Evolutionary conservation across 2,113 vertebrate species (phyloP), one percentile per base, ranked within the genome.

Genomic region (Ellobius talpinus): DNA sequence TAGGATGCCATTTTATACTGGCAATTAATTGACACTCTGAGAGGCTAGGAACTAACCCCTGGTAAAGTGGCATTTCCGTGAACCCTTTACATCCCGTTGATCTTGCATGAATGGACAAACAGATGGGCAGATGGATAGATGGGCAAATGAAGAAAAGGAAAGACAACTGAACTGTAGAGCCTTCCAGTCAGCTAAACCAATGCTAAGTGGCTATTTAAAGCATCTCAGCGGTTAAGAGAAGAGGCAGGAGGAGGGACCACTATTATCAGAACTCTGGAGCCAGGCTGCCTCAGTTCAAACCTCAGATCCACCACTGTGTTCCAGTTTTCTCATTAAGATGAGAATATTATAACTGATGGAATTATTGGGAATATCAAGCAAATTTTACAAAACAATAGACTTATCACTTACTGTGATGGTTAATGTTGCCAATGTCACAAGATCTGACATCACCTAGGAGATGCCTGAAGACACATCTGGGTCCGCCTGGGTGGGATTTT

Each of bases 141-240:
- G 5, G 26, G 50, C 12, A 84, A 47, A 86, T n/a, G 61, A 88
- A 96, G 78, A 94, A 58, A 94, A 87, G 45, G 68, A 94, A 94
- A 89, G 3, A 11, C 90, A 85, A 45, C 65, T 76, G 50, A 90
- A 45, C 26, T 21, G 26, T 2, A 2, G 1, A 86, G 85, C 39
- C 70, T 72, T 68, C 61, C 82, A 74, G 81, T 58, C 84, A 50
- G 31, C 55, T 74, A 77, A 95, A 26, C 92, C 52, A 81, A 63
- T 58, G 85, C 78, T 70, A 76, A 42, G 79, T 21, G 50, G 39
- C 79, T 95, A 36, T 81, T 93, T 85, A 88, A 93, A 96, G 65
- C 72, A 90, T 78, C 65, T 91, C 86, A 61, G 21, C 65, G 29
- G 14, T 88, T 26, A 78, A 79, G 84, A 81, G 36, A 39, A 63